Evolutionary conservation across 2,888 invertebrate genomes (phyloP), one percentile per base, ranked within the genome.

Genomic region (Scotopteryx bipunctaria): DNA sequence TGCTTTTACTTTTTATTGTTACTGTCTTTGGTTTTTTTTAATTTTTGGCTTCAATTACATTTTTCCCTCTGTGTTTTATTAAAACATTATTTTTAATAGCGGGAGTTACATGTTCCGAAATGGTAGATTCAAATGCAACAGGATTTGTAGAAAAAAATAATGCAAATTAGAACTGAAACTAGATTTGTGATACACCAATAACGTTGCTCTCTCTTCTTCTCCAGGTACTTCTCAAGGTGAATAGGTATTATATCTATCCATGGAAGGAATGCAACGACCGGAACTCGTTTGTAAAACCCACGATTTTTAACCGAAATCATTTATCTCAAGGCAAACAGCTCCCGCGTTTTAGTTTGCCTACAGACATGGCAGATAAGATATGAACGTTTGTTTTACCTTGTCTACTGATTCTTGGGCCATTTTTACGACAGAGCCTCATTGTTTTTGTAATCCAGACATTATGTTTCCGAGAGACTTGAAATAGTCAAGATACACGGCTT

Each of bases 201-300:
- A 89, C 81, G 73, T 73, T 77, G 73, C 69, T 76, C 80, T 89
- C 84, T 88, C 85, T 89, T 88, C 84, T 89, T 88, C 80, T 86
- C 75, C 88, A 89, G 88, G 88, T 89, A 89, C 88, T 89, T 89
- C 88, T 87, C 88, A 88, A 88, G 87, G 87, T 89, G 87, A 89
- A 88, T 88, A 87, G 88, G 88, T 88, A 85, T 85, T 86, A 80
- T 80, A 75, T 86, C 80, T 83, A 86, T 83, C 75, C 80, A 81
- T 83, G 82, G 81, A 84, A 76, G 78, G 81, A 82, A 80, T 78
- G 78, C 81, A 71, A 78, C 82, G 65, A 86, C 89, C 86, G 89
- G 89, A 87, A 84, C 87, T 83, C 84, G 79, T 83, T 84, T 81
- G 81, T 73, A 78, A 82, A 83, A 83, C 78, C 83, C 84, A 80